These are phyloP conservation scores for Acrobasis consociella DNA, from an alignment of 2,888 invertebrate species.

Conservation along the genomic window DNA sequence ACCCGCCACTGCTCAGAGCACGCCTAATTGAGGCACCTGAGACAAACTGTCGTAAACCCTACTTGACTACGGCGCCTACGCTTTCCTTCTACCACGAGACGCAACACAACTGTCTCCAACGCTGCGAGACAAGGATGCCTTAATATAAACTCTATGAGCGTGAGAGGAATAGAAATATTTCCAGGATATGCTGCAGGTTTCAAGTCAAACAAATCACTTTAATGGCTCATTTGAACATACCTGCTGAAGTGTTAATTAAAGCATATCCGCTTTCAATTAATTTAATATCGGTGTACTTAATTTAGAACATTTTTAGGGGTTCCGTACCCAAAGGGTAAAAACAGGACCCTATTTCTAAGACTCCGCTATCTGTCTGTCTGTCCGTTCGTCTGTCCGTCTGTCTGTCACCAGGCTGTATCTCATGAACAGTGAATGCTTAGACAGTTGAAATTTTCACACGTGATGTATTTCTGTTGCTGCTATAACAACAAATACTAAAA, in stretches of 20 bases:
- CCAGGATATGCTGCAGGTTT: background rate
- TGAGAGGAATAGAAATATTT: background rate
- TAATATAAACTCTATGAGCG: background rate
- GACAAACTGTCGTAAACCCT: slow-evolving; percentile 2
- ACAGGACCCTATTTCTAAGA: too few relatives aligned
- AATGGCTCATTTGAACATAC: background rate
- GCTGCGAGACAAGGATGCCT: background rate
- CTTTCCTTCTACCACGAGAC: slow-evolving; percentile 2
- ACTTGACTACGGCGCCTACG: background rate
- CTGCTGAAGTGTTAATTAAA: background rate
- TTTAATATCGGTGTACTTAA: background rate
- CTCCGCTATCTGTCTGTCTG: too few relatives aligned
- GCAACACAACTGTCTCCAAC: background rate
- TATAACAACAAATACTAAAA: too few relatives aligned
- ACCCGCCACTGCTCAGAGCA: background rate
- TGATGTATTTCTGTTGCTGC: too few relatives aligned
- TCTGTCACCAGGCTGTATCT: too few relatives aligned
- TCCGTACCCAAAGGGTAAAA: too few relatives aligned
- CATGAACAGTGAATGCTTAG: too few relatives aligned
- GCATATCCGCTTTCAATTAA: slow-evolving; percentile 1
- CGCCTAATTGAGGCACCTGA: slow-evolving; percentile 8
- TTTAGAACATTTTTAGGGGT: too few relatives aligned
- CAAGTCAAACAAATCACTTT: slow-evolving; percentile 1
- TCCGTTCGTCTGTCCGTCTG: too few relatives aligned
- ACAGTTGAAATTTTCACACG: too few relatives aligned